Base-by-base conservation (phyloP, 2,113 vertebrate genomes). In the Phaethon lepturus region DNA sequence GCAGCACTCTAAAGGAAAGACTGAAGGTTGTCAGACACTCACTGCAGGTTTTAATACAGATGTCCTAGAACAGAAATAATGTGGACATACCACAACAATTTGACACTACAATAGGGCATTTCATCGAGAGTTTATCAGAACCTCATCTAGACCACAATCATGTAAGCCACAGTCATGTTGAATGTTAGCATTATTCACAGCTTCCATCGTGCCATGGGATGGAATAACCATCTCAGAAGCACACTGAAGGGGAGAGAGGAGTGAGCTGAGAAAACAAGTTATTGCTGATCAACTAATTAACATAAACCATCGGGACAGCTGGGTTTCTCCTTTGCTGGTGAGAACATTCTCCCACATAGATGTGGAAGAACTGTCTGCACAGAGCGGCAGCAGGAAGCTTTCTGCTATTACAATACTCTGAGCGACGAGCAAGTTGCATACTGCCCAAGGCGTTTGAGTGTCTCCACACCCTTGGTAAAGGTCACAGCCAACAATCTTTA, bases 21-120 rank as follows among this genome's bases (percentile, higher is more conserved):
- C 77, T 83, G 60, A 79, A 93, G 64, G 71, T 86, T 95, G 67
- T 82, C 90, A 94, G 91, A 76, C 69, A 78, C 45, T 86, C 64
- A 63, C 62, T 86, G 81, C 75, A 96, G 85, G 72, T 94, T 95
- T 94, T 96, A 94, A 92, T 92, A 96, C 95, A 96, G 91, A 95
- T 7, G 6, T 91, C 86, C 67, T 59, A 84, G 82, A 90, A 96
- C 58, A 86, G 82, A 94, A 92, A 90, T 90, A 86, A 68, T 72
- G 88, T 59, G 76, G 69, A 87, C 47, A 76, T 94, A 95, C 77
- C 77, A 79, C 80, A 95, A 91, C 78, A 88, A 92, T 94, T 64
- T 93, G 77, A 77, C 55, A 44, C 62, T 88, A 77, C 81, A 93
- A 60, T 86, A 91, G 55, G n/a, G 47, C 42, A 88, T 93, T 95